phyloP scores from a whole-genome alignment of 2,113 vertebrate genomes.

The Cettia cetti region DNA sequence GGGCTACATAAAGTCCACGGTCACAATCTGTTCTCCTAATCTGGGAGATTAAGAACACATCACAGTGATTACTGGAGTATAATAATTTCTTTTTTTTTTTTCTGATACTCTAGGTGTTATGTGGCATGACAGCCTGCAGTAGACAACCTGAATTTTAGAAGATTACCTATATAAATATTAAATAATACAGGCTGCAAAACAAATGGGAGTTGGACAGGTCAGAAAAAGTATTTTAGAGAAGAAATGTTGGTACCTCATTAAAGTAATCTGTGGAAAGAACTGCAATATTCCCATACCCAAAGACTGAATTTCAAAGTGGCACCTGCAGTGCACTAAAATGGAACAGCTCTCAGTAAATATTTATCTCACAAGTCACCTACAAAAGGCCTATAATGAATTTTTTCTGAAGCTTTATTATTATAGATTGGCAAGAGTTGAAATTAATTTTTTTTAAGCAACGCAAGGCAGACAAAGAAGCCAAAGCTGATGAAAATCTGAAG shows the following conservation, averaged over 20 bases:
- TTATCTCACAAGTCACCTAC: conserved; percentile 25
- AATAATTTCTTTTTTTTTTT: not conserved
- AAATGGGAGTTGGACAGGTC: not conserved
- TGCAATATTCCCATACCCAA: not conserved
- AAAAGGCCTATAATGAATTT: not conserved
- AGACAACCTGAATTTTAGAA: not conserved
- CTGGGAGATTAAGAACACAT: not conserved
- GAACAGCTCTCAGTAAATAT: conserved; percentile 2
- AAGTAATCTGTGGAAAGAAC: not conserved
- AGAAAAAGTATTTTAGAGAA: not conserved
- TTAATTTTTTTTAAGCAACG: not conserved
- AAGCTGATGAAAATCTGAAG: conserved; percentile 26
- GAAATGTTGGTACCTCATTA: not conserved
- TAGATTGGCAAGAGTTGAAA: not conserved
- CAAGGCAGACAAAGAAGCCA: not conserved
- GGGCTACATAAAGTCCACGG: not conserved
- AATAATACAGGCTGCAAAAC: not conserved
- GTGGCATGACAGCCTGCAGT: not conserved
- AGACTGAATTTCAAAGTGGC: not conserved
- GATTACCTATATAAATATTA: not conserved
- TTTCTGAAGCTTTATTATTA: not conserved
- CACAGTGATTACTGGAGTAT: not conserved
- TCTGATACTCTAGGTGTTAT: not conserved
- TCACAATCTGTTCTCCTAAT: not conserved
- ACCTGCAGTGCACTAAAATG: not conserved